A percentile compares a stretch with the other conserved stretches of the same genome.
Conservation (phyloP, 2,113 vertebrate species). For the Rhea americana region DNA sequence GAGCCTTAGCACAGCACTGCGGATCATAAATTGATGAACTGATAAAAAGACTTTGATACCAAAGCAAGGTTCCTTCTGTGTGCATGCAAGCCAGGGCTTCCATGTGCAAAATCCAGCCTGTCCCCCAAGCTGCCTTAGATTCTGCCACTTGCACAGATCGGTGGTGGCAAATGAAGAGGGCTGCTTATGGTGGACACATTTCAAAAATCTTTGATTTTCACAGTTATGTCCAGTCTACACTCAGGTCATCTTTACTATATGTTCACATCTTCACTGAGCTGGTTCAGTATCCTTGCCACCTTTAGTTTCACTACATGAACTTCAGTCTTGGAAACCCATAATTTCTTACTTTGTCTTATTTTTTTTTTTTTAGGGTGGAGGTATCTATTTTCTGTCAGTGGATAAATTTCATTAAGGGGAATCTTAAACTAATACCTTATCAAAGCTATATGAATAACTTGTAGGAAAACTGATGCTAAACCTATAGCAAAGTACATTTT, state of each 20-base stretch:
- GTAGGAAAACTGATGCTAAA: neutral
- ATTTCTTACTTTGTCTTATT: neutral
- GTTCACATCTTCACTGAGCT: neutral
- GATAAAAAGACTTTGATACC: neutral
- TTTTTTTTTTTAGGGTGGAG: neutral
- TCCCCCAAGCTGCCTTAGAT: neutral
- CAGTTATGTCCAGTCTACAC: slow-evolving; percentile 24
- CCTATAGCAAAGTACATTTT: neutral
- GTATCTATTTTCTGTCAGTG: neutral
- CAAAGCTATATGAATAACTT: neutral
- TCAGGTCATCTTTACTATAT: neutral
- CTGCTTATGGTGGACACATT: neutral
- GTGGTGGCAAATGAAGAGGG: neutral
- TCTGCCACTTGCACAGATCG: neutral
- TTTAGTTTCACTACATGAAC: neutral
- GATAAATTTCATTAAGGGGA: neutral
- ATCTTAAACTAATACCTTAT: neutral
- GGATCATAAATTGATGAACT: slow-evolving; percentile 47
- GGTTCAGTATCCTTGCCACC: neutral
- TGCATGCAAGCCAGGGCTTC: neutral
- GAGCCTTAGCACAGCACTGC: neutral
- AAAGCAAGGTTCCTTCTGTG: neutral
- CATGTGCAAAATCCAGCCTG: neutral
- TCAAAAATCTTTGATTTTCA: neutral
- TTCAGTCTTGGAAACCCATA: slow-evolving; percentile 19